Evolutionary conservation across 2,888 invertebrate species (phyloP).

Genomic region (Embidobia sp.): DNA sequence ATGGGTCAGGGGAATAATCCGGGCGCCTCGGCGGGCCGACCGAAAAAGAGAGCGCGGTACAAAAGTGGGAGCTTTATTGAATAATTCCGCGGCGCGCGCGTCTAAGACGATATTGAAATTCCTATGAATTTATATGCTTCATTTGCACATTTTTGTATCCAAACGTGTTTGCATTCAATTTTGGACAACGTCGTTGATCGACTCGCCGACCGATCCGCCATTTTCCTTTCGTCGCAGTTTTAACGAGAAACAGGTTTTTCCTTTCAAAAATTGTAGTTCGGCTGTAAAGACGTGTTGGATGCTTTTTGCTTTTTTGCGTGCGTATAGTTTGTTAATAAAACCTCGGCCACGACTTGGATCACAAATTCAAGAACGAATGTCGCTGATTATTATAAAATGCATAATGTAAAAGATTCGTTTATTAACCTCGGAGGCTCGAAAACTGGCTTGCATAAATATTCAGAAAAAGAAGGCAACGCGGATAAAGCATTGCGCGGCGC

Average conservation of each 20-base stretch:
- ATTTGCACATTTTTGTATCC: slow-evolving; percentile 46
- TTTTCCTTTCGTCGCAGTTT: too few species aligned
- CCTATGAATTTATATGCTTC: slow-evolving; percentile 46
- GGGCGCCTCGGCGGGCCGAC: slow-evolving; percentile 35
- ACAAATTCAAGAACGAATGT: too few species aligned
- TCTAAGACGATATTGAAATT: slow-evolving; percentile 53
- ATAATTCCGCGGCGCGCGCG: slow-evolving; percentile 36
- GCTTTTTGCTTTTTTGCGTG: too few species aligned
- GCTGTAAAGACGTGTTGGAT: too few species aligned
- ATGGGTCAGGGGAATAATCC: slow-evolving; percentile 61
- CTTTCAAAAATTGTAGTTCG: too few species aligned
- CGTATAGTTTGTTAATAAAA: too few species aligned
- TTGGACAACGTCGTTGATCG: slow-evolving; percentile 15
- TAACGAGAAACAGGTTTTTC: too few species aligned
- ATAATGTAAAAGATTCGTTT: slow-evolving; percentile 49
- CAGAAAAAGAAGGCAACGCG: slow-evolving; percentile 41
- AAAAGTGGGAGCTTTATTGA: slow-evolving; percentile 51
- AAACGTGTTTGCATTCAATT: slow-evolving; percentile 33
- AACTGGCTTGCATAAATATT: slow-evolving; percentile 48
- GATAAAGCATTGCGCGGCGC: slow-evolving; percentile 45
- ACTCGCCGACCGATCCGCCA: too few species aligned
- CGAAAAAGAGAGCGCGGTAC: slow-evolving; percentile 42
- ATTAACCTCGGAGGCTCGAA: slow-evolving; percentile 41
- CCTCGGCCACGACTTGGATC: too few species aligned
- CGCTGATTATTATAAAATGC: slow-evolving; percentile 1